Evolutionary conservation across 2,113 vertebrate genomes (phyloP), one percentile per base, ranked within the genome.

Genomic region (Nansenia antarctica): DNA sequence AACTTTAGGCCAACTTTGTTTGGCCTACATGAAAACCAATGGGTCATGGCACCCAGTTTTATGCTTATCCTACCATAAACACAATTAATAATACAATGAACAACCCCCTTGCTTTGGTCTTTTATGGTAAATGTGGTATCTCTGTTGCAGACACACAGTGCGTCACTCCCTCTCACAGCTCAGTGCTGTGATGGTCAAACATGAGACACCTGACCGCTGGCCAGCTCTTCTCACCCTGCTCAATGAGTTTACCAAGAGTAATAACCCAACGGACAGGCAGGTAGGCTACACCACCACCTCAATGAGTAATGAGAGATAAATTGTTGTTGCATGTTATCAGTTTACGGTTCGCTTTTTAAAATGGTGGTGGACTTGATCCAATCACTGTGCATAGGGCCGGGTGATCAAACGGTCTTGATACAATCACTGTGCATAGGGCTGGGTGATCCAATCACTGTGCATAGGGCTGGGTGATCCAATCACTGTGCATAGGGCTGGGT

Each of bases 111-210:
- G 2, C 15, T 49, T 14, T 49, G 45, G 14, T 20, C n/a, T 42
- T n/a, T 55, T 22, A 27, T 24, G 49, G n/a, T 57, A 24, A 67
- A 31, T 18, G 30, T 53, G 0, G 6, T n/a, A n/a, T 71, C 2
- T 63, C 0, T 72, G 5, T 39, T 35, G 3, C 70, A 97, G 95
- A 52, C 95, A 96, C 77, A 87, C 80, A 2, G 95, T 96, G 72
- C 94, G 90, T 57, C 91, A 95, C 74, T 91, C 94, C 1, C 83
- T 96, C 34, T 93, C 95, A 31, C 95, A 97, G 77, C 89, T 97
- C 35, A 88, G 93, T 0, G 94, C 94, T 0, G 85, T 92, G 20
- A 90, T 97, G 80, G 91, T 96, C 68, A 94, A 93, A 76, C 92
- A 94, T 5, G 95, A 96, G 86, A 93, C 89, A 0, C 90, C 94